Base-by-base conservation (phyloP, 2,797 vertebrate species). In the Muscicapa striata region DNA sequence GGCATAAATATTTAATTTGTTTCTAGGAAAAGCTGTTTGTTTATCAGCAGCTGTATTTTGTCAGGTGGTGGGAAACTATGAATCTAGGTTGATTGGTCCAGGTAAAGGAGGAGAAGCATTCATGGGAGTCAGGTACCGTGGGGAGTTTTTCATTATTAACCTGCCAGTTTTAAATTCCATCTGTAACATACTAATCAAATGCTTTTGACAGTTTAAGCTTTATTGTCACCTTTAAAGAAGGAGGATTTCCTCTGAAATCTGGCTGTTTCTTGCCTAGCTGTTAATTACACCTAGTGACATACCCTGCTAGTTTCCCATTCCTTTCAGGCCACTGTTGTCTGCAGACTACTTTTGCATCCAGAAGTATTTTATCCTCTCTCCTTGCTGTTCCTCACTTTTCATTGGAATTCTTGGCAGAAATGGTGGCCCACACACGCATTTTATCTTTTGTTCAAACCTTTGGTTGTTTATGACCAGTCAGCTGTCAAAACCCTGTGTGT, bases 141-240 rank as follows among this genome's bases (percentile, higher is more conserved):
- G 76, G 74, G 87, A 93, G 38, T 36, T 79, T 30, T 46, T 70
- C 41, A 43, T 84, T 73, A 88, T 93, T 90, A 93, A 84, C 70
- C 70, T 94, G 69, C 83, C 74, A 87, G 48, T 79, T 91, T 86
- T 43, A 86, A 67, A 82, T 79, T 93, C 80, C 59, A 48, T 91
- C 84, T 92, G 69, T 92, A 93, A 86, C 4, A 7, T 74, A 46
- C 55, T 93, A 76, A 95, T 87, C 75, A 93, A 93, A 54, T 5
- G 26, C 75, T 70, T 74, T 32, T 93, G 87, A 89, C 87, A 70
- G 49, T 87, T 89, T 89, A 92, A 95, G 85, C 77, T 86, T 93
- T 94, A 84, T 68, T 82, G 73, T 89, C 78, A 74, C 87, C 85
- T 67, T 64, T 76, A 95, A 87, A 95, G 87, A 79, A 95, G 91